Evolutionary conservation across 2,888 invertebrate genomes (phyloP), one percentile per base, ranked within the genome.

Genomic region (Scrobipalpa atriplicella): DNA sequence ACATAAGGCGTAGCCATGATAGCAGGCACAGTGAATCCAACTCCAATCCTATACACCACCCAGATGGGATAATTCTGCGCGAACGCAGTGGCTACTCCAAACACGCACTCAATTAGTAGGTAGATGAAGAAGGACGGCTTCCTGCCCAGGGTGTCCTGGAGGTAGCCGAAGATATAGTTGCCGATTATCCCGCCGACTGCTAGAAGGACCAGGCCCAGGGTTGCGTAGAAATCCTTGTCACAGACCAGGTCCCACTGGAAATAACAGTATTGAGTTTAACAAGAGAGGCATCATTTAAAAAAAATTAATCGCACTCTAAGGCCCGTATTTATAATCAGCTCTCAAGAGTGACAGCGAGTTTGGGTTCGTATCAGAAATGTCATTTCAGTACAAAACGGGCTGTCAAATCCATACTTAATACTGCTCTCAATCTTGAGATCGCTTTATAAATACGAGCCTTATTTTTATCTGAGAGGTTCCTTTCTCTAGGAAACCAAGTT

Each of bases 1-100:
- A 97, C 97, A 81, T 96, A 96, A 0, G 97, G 97, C 11, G 97
- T 97, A 6, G 96, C 96, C 82, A 97, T 94, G 68, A 97, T 96
- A 36, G 97, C 97, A 0, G 97, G 97, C 0, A 97, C 96, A 0
- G 97, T 97, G 71, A 97, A 95, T 0, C 97, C 97, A 7, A 97
- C 97, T 3, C 96, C 94, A 64, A 97, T 93, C 66, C 97, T 93
- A 73, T 95, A 95, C 8, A 95, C 89, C 8, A 95, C 85, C 96
- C 97, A 97, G 8, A 95, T 91, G 54, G 93, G 84, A 75, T 95
- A 97, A 78, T 95, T 95, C 76, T 94, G 94, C 0, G 97, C 95
- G 77, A 97, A 96, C 0, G 97, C 96, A 6, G 97, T 97, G 0
- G 95, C 94, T 0, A 96, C 94, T 56, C 97, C 97, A 69, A 97